Evolutionary conservation across 2,797 vertebrate genomes (phyloP).

Genomic region (Carcharodon carcharias): DNA sequence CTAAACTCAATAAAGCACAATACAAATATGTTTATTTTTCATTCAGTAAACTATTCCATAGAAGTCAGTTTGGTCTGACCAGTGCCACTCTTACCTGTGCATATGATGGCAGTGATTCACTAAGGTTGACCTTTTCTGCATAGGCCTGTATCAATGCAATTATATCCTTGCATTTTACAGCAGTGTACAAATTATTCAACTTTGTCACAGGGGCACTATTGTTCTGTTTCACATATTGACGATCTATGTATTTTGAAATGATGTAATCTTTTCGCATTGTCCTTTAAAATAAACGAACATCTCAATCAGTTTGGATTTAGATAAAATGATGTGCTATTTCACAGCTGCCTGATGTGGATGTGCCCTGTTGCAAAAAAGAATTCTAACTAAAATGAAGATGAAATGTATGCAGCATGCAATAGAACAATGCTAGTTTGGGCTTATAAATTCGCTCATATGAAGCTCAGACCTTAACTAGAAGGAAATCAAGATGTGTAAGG

Average conservation of each 20-base stretch:
- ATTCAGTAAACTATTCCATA: background rate
- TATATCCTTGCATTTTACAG: conserved; percentile 60
- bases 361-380: background rate
- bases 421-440: background rate
- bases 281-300: conserved; percentile 46
- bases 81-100: conserved; percentile 49
- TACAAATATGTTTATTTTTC: background rate
- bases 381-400: background rate
- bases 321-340: background rate
- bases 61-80: background rate
- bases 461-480: background rate
- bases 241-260: conserved; percentile 66
- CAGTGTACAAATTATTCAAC: conserved; percentile 58
- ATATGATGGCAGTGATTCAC: conserved; percentile 55
- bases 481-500: background rate
- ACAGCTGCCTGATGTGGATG: background rate
- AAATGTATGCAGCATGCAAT: background rate
- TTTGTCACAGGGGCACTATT: conserved; percentile 48
- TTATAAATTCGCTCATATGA: background rate
- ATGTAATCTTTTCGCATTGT: conserved; percentile 62
- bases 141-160: conserved; percentile 68
- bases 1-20: background rate
- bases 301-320: conserved; percentile 11
- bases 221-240: conserved; percentile 60
- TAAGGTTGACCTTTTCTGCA: conserved; percentile 64